phyloP scores from a whole-genome alignment of 2,797 vertebrate genomes.

The Sciurus carolinensis region DNA sequence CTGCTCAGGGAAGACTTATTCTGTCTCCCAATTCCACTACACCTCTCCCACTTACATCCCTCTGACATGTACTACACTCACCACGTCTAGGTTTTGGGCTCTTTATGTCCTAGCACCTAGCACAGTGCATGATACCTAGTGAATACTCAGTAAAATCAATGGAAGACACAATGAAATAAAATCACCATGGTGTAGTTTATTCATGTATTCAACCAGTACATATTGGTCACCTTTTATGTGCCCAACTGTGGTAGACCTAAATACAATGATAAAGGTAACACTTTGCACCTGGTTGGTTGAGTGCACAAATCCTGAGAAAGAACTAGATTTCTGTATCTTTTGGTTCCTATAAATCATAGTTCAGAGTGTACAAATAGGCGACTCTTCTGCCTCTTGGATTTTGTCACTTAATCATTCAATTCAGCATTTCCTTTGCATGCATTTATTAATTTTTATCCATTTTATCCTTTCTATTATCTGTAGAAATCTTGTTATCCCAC shows the following conservation, averaged over 20 bases:
- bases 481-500: not conserved
- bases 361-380: not conserved
- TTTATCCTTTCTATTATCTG: not conserved
- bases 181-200: not conserved
- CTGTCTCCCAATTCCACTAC: no score
- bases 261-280: not conserved
- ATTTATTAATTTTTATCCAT: not conserved
- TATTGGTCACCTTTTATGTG: not conserved
- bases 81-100: not conserved
- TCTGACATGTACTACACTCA: not conserved
- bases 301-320: not conserved
- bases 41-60: not conserved
- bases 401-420: not conserved
- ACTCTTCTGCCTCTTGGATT: not conserved
- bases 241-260: not conserved
- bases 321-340: not conserved
- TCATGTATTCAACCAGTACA: not conserved
- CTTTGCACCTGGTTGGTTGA: not conserved
- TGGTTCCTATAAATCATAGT: not conserved
- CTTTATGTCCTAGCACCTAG: not conserved
- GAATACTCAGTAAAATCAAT: not conserved
- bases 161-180: not conserved
- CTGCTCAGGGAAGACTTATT: not conserved
- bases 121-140: not conserved
- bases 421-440: not conserved